These are phyloP conservation scores for Dinomys branickii DNA, from an alignment of 2,113 vertebrate genomes.

Conservation along the genomic window DNA sequence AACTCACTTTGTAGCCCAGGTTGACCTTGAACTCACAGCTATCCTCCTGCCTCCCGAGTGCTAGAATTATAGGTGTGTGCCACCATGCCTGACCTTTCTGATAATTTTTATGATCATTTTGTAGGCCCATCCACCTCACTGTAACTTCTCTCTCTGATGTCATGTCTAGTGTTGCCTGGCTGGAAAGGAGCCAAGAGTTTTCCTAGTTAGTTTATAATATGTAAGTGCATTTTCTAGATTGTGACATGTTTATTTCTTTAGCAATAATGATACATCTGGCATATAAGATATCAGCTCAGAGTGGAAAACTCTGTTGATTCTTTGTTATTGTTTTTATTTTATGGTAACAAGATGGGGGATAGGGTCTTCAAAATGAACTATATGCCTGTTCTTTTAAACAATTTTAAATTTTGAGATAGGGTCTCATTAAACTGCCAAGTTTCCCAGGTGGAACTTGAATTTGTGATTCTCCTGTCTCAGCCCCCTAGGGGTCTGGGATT, in stretches of 20 bases:
- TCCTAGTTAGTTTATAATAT: not conserved
- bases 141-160: not conserved
- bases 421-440: not conserved
- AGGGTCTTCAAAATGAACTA: not conserved
- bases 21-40: not conserved
- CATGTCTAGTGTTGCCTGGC: not conserved
- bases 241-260: not conserved
- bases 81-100: not conserved
- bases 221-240: not conserved
- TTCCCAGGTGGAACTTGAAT: not conserved
- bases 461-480: not conserved
- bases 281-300: not conserved
- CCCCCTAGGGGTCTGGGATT: not conserved
- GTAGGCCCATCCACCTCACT: not conserved
- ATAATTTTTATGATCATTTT: not conserved
- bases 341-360: not conserved
- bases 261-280: not conserved
- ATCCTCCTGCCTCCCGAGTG: not conserved
- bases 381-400: not conserved
- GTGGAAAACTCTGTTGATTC: not conserved
- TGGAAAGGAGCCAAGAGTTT: not conserved
- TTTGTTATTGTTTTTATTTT: not conserved
- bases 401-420: not conserved
- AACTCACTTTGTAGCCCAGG: too few relatives aligned
- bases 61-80: not conserved